A percentile compares a stretch with the other conserved stretches of the same genome.
phyloP scores from a whole-genome alignment of 1,140 invertebrate species.

The Bombus huntii region DNA sequence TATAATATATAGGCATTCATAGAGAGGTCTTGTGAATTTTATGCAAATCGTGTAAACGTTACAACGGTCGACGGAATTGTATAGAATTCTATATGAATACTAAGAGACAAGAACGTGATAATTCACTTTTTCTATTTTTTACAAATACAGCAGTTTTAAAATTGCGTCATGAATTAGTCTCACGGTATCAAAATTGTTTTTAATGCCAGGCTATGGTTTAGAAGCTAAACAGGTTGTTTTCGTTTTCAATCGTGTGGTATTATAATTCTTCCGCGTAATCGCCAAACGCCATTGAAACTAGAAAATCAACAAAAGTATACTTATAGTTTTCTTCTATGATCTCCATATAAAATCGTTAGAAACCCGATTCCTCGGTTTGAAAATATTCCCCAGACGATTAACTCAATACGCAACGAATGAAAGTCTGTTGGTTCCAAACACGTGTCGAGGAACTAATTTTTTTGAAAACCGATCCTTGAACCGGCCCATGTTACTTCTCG shows the following conservation, averaged over 20 bases:
- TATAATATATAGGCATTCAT: neutral
- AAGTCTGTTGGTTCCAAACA: neutral
- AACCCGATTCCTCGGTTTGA: neutral
- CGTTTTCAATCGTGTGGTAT: too few relatives aligned
- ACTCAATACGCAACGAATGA: neutral
- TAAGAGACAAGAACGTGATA: neutral
- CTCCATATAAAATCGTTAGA: neutral
- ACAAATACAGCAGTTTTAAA: neutral
- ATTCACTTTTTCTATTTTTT: neutral
- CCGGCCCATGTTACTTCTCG: neutral
- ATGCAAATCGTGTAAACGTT: neutral
- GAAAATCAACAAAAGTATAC: neutral
- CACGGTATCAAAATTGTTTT: neutral
- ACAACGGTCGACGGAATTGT: neutral
- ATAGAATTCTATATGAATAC: neutral
- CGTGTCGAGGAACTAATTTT: neutral
- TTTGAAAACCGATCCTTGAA: neutral
- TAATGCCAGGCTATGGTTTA: too few relatives aligned
- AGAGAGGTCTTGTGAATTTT: neutral
- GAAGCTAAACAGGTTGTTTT: too few relatives aligned
- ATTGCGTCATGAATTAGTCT: neutral
- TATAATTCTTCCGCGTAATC: too few relatives aligned
- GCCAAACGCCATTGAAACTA: too few relatives aligned
- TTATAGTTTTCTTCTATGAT: neutral
- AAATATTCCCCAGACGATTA: neutral